Percentiles rank a stretch among this genome's conserved stretches.
Conservation (phyloP, 2,113 vertebrate species). For the mouse (Mus musculus) region DNA sequence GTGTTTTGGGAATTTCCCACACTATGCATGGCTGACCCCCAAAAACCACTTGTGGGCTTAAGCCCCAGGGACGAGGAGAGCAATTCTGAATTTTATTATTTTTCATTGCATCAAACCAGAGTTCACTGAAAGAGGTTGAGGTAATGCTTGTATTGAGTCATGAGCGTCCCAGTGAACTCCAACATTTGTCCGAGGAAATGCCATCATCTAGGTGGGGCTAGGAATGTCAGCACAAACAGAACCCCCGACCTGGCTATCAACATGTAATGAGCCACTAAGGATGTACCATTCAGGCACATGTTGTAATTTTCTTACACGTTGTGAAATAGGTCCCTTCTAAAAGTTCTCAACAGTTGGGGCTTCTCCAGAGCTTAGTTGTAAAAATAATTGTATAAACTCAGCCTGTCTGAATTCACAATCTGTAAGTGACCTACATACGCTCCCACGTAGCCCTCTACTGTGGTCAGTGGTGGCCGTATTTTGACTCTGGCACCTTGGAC, state of each 20-base stretch:
- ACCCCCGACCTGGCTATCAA: not conserved
- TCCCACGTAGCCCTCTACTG: constrained; percentile 11
- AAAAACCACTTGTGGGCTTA: not conserved
- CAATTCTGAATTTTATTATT: not conserved
- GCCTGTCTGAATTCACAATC: constrained; percentile 67
- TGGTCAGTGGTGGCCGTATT: constrained; percentile 15
- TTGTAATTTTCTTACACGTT: not conserved
- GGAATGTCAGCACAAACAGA: not conserved
- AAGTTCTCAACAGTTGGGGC: not conserved
- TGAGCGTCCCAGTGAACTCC: not conserved
- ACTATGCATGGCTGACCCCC: not conserved
- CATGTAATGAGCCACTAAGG: not conserved
- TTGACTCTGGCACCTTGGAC: constrained; percentile 66
- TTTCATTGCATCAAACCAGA: not conserved
- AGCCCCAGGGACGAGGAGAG: not conserved
- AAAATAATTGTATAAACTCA: constrained; percentile 17
- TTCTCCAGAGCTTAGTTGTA: constrained; percentile 24
- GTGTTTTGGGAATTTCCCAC: not conserved
- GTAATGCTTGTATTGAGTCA: not conserved
- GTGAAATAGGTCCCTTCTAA: not conserved
- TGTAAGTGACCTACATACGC: constrained; percentile 71
- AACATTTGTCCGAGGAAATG: not conserved
- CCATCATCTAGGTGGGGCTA: not conserved
- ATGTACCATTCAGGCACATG: not conserved
- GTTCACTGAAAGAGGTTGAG: not conserved